These are phyloP conservation scores for Labrus mixtus DNA, from an alignment of 2,113 vertebrate species.

Conservation along the genomic window DNA sequence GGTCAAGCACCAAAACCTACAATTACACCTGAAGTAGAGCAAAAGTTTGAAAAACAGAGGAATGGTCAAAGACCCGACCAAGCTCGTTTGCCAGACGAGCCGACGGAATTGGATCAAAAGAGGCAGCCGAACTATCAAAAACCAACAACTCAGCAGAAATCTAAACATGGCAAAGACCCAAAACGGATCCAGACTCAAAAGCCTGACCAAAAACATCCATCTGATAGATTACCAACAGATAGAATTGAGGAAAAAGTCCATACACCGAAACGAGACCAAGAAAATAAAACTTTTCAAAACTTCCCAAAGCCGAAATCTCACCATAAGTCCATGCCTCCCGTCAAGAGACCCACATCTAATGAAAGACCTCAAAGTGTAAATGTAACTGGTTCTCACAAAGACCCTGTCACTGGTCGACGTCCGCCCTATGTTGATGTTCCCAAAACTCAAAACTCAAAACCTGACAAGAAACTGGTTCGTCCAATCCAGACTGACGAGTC, in stretches of 20 bases:
- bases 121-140: slow-evolving; percentile 32
- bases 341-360: slow-evolving; percentile 21
- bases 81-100: slow-evolving; percentile 32
- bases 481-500: slow-evolving; percentile 3
- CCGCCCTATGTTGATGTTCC: neutral
- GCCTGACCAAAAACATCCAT: slow-evolving; percentile 12
- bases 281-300: slow-evolving; percentile 8
- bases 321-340: slow-evolving; percentile 12
- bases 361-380: slow-evolving; percentile 27
- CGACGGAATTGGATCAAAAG: slow-evolving; percentile 46
- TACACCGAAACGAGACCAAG: slow-evolving; percentile 5
- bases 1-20: slow-evolving; percentile 25
- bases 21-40: slow-evolving; percentile 42
- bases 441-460: slow-evolving; percentile 36
- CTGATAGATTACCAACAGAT: slow-evolving; percentile 31
- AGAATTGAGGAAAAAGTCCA: slow-evolving; percentile 25
- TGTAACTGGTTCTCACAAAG: neutral
- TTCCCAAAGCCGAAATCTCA: slow-evolving; percentile 29
- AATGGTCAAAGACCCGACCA: slow-evolving; percentile 46
- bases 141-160: slow-evolving; percentile 26
- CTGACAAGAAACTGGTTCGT: neutral
- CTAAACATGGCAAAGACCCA: slow-evolving; percentile 33
- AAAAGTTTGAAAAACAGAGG: slow-evolving; percentile 38
- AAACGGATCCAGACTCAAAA: slow-evolving; percentile 30
- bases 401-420: neutral